Percentiles rank a stretch among this genome's conserved stretches.
phyloP scores from a whole-genome alignment of 2,797 vertebrate genomes.

The Lacerta viridis region DNA sequence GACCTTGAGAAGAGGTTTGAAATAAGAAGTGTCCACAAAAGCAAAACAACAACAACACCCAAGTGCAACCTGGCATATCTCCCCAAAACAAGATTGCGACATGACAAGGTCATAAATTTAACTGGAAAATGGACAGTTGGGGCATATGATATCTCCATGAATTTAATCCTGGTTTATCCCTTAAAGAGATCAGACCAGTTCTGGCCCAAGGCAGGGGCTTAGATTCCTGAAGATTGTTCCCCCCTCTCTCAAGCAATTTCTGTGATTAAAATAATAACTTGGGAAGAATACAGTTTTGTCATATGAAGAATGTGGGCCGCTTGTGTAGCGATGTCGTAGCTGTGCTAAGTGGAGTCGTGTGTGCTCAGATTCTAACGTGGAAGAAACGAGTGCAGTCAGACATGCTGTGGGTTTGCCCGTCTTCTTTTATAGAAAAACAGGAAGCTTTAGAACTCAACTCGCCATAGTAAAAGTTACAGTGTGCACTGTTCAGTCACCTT shows the following conservation, averaged over 20 bases:
- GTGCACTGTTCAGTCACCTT: background rate
- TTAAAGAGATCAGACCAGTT: background rate
- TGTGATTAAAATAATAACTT: background rate
- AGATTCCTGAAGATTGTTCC: background rate
- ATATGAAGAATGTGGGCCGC: background rate
- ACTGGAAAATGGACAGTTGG: background rate
- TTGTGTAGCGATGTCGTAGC: background rate
- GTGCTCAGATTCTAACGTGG: background rate
- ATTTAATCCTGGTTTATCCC: background rate
- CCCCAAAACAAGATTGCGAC: too few relatives aligned
- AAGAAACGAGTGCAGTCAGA: background rate
- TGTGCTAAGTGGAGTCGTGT: background rate
- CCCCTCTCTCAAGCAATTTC: background rate
- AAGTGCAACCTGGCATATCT: too few relatives aligned
- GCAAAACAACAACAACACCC: background rate
- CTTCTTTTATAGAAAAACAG: too few relatives aligned
- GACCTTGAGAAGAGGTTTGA: background rate
- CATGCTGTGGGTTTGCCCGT: background rate
- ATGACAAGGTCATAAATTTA: background rate
- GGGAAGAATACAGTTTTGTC: background rate
- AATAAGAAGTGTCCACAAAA: too few relatives aligned
- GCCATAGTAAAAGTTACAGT: background rate
- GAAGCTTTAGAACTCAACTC: background rate
- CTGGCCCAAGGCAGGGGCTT: background rate
- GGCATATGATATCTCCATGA: background rate